Base-by-base conservation (phyloP, 2,888 invertebrate genomes). In the Xylocampa areola region DNA sequence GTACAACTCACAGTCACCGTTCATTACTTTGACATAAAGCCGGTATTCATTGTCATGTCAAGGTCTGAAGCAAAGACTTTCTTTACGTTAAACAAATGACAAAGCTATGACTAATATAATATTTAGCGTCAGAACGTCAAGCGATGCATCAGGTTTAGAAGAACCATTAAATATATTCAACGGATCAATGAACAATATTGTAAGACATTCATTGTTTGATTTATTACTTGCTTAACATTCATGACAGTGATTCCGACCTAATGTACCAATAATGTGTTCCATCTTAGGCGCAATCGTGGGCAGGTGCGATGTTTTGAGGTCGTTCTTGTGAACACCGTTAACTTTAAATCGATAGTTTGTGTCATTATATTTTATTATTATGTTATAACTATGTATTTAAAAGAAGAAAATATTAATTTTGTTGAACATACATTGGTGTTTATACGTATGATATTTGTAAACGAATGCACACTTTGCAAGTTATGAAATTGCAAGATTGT, bases 251-350 rank as follows among this genome's bases (percentile, higher is more conserved):
- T 57, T 45, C 25, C 35, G 13, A 37, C 45, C 40, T 53, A 40
- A 67, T 63, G 54, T 63, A 57, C 51, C 19, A 37, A 50, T 73
- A 44, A 59, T 62, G 43, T 50, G 54, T 43, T 29, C 61, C 51
- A 52, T 51, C 27, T 59, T 43, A 29, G 63, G 58, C 48, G 29
- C n/a, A 45, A 25, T 13, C n/a, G 76, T 76, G 63, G 73, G 76
- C 25, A 50, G 75, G 45, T 52, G 61, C 21, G 40, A 68, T 27
- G 25, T 62, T 50, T 52, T 55, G 54, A 73, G 73, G 72, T 66
- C 32, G 30, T 45, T 41, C 64, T 43, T 48, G 36, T 48, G 39
- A 62, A 39, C 33, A 35, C 16, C 23, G 45, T 50, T 55, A 61
- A 43, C 14, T 60, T 11, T 44, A 14, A 44, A 59, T 37, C 5